Conservation (phyloP, 2,888 invertebrate genomes). For the Fragum fragum region DNA sequence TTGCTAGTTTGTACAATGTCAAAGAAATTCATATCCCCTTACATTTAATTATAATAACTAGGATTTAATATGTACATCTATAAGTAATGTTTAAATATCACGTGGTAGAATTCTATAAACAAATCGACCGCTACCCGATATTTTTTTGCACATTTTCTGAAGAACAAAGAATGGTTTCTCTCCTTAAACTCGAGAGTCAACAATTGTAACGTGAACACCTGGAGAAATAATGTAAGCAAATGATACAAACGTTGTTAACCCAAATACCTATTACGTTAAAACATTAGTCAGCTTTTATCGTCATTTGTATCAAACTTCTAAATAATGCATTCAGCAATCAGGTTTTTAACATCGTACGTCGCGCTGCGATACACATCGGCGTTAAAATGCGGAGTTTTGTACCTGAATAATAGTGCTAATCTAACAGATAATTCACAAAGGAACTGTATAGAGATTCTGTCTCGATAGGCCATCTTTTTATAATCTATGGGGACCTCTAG, state of each 20-base stretch:
- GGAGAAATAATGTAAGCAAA: too few relatives aligned
- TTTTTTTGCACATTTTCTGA: too few relatives aligned
- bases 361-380: conserved; percentile 13
- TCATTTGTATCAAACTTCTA: conserved; percentile 8
- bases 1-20: too few relatives aligned
- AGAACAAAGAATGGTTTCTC: too few relatives aligned
- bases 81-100: too few relatives aligned
- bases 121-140: too few relatives aligned
- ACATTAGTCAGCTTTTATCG: conserved; percentile 12
- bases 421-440: conserved; percentile 21
- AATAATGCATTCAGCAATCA: conserved; percentile 17
- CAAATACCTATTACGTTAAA: conserved; percentile 7
- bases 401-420: conserved; percentile 2
- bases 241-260: neutral
- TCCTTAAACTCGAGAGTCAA: too few relatives aligned
- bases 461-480: conserved; percentile 9
- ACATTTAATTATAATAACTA: too few relatives aligned
- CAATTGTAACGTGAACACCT: too few relatives aligned
- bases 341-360: conserved; percentile 9
- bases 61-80: too few relatives aligned
- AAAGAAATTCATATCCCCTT: too few relatives aligned
- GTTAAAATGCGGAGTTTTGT: conserved; percentile 26
- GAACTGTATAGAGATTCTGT: conserved; percentile 20
- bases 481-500: conserved; percentile 5
- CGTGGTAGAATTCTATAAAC: too few relatives aligned